Conservation (phyloP, 1,140 invertebrate species). For the Aphaenogaster floridana region DNA sequence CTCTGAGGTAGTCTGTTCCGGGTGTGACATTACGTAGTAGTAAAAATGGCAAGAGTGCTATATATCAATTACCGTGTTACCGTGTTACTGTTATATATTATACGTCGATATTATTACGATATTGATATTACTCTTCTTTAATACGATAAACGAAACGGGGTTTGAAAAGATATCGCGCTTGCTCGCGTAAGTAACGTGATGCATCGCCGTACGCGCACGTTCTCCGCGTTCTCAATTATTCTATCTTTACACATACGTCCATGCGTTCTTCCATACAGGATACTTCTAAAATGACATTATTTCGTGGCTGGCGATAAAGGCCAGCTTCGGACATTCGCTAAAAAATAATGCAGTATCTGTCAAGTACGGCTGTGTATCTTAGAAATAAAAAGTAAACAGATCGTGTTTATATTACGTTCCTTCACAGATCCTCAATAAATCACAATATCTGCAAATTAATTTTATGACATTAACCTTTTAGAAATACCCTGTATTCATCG, state of each 20-base stretch:
- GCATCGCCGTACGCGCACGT: neutral
- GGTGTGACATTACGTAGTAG: slow-evolving; percentile 82
- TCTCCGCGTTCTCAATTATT: neutral
- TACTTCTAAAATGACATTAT: slow-evolving; percentile 35
- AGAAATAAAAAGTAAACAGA: neutral
- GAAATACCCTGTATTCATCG: slow-evolving; percentile 3
- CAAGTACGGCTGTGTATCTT: neutral
- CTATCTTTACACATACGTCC: neutral
- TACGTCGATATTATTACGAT: slow-evolving; percentile 31
- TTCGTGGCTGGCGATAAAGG: neutral
- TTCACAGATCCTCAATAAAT: neutral
- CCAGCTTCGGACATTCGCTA: neutral
- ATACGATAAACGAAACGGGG: slow-evolving; percentile 66
- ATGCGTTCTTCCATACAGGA: neutral
- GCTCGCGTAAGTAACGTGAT: slow-evolving; percentile 19
- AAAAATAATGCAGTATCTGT: neutral
- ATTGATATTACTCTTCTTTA: slow-evolving; percentile 33
- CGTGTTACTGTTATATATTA: slow-evolving; percentile 34
- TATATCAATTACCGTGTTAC: slow-evolving; percentile 79
- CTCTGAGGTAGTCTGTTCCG: slow-evolving; percentile 86
- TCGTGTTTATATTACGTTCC: neutral
- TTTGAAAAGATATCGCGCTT: slow-evolving; percentile 32
- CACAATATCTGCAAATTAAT: neutral
- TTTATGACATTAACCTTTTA: neutral
- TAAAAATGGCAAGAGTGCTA: slow-evolving; percentile 85